Evolutionary conservation across 2,797 vertebrate genomes (phyloP).

Genomic region (Naso thynnoides): DNA sequence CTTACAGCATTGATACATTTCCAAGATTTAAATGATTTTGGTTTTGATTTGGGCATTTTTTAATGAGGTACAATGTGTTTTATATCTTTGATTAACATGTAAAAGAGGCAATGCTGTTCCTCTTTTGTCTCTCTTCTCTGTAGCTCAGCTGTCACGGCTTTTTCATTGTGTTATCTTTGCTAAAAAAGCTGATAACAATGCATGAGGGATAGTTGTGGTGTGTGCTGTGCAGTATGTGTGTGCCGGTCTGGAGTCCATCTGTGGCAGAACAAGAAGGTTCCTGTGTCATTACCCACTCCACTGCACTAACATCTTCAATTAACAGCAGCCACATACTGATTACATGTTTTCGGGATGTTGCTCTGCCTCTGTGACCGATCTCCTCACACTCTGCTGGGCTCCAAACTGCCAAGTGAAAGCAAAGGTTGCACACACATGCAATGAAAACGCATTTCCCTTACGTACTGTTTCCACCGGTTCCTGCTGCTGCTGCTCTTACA

Average conservation of each 20-base stretch:
- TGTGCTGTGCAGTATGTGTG: neutral
- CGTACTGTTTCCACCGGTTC: constrained; percentile 26
- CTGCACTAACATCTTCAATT: constrained; percentile 86
- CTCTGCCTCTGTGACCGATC: constrained; percentile 78
- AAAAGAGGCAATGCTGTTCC: neutral
- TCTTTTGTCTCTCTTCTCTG: constrained; percentile 14
- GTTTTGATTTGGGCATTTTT: neutral
- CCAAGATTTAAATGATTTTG: neutral
- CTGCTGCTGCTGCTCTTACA: constrained; percentile 36
- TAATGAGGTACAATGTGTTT: neutral
- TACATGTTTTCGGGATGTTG: constrained; percentile 81
- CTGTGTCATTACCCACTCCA: constrained; percentile 82
- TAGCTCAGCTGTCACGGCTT: neutral
- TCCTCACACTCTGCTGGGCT: constrained; percentile 76
- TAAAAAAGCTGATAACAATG: constrained; percentile 24
- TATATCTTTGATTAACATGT: constrained; percentile 33
- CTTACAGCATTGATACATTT: constrained; percentile 2
- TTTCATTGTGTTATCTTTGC: constrained; percentile 23
- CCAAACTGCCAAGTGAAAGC: constrained; percentile 45
- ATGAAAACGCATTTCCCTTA: constrained; percentile 23
- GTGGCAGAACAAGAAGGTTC: constrained; percentile 75
- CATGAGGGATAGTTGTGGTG: neutral
- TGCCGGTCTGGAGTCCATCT: constrained; percentile 66
- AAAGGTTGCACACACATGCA: constrained; percentile 39
- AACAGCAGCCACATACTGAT: constrained; percentile 81